These are phyloP conservation scores for Drosophila formosana DNA, from an alignment of 2,888 invertebrate genomes.

Conservation along the genomic window DNA sequence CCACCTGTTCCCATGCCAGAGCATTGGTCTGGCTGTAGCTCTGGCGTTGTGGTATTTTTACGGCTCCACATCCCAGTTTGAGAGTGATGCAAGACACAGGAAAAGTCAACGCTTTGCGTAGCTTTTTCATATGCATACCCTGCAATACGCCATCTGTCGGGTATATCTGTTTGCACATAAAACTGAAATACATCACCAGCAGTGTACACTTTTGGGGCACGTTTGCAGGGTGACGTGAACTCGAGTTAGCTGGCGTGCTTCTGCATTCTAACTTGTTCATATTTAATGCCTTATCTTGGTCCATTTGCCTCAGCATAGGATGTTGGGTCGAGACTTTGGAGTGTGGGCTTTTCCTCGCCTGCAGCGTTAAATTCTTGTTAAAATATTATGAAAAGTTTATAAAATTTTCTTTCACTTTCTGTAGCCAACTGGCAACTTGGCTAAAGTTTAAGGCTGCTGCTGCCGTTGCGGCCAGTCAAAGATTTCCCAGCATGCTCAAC, in stretches of 20 bases:
- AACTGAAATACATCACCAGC: no score
- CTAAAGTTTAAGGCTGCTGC: slow-evolving; percentile 4
- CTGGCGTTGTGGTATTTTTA: slow-evolving; percentile 43
- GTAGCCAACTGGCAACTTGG: slow-evolving; percentile 7
- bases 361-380: slow-evolving; percentile 56
- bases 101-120: slow-evolving; percentile 34
- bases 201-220: no score
- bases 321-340: slow-evolving; percentile 1
- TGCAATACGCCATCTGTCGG: neutral
- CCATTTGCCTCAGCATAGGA: slow-evolving; percentile 12
- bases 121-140: slow-evolving; percentile 28
- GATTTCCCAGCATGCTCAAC: neutral
- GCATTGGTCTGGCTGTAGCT: slow-evolving; percentile 10
- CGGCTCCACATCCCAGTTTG: slow-evolving; percentile 38
- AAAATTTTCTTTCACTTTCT: slow-evolving; percentile 33
- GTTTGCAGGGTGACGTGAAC: slow-evolving; percentile 1
- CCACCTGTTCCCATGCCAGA: slow-evolving; percentile 30
- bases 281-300: slow-evolving; percentile 48
- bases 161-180: neutral
- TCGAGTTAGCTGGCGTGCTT: neutral
- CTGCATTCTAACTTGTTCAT: slow-evolving; percentile 20
- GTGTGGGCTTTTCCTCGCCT: slow-evolving; percentile 45
- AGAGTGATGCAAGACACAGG: slow-evolving; percentile 40
- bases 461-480: slow-evolving; percentile 18
- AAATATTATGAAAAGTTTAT: slow-evolving; percentile 57